These are phyloP conservation scores for Poeciliopsis turrubarensis DNA, from an alignment of 2,113 vertebrate genomes.

Conservation along the genomic window DNA sequence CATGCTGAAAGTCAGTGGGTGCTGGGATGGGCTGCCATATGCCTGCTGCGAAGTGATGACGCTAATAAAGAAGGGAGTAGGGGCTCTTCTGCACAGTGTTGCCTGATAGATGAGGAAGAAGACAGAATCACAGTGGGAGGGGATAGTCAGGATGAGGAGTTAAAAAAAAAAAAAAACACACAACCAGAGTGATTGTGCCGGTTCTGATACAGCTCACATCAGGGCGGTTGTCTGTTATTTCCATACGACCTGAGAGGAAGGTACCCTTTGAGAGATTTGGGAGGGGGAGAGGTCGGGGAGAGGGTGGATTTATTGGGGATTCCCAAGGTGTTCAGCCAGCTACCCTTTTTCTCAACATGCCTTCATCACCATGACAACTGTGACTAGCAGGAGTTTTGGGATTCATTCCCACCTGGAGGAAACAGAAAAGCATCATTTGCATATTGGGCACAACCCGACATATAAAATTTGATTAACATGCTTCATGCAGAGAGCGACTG, in stretches of 20 bases:
- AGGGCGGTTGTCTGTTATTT: conserved; percentile 38
- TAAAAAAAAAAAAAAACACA: conserved; percentile 2
- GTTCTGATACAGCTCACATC: conserved; percentile 42
- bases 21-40: conserved; percentile 57
- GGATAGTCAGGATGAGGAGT: neutral
- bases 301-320: conserved; percentile 51
- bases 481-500: conserved; percentile 39
- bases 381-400: conserved; percentile 65
- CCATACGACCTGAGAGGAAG: conserved; percentile 31
- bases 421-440: conserved; percentile 54
- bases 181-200: conserved; percentile 19
- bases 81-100: conserved; percentile 37
- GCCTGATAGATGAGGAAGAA: conserved; percentile 20
- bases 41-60: conserved; percentile 58
- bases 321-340: conserved; percentile 70
- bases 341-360: conserved; percentile 53
- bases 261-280: conserved; percentile 22
- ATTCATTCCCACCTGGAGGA: conserved; percentile 69
- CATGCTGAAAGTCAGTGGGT: conserved; percentile 43
- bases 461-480: conserved; percentile 57
- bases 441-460: conserved; percentile 56
- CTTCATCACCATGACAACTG: conserved; percentile 81
- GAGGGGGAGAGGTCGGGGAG: neutral
- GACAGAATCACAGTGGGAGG: conserved; percentile 9
- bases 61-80: conserved; percentile 59